These are phyloP conservation scores for Icerya purchasi DNA, from an alignment of 2,888 invertebrate genomes.

Conservation along the genomic window DNA sequence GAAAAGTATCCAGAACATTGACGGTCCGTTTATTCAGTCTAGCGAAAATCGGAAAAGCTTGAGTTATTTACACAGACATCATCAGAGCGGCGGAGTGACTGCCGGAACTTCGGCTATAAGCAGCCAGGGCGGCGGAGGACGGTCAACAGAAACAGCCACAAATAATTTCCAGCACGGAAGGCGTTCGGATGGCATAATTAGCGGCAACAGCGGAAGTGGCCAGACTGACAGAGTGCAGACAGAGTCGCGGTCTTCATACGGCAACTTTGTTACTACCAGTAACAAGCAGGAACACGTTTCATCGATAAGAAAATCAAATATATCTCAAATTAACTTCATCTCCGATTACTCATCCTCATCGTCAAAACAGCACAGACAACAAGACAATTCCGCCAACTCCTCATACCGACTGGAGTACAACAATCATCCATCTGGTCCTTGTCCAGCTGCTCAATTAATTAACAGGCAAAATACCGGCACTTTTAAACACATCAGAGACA, in stretches of 20 bases:
- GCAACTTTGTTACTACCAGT: slow-evolving; percentile 39
- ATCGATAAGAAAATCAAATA: slow-evolving; percentile 35
- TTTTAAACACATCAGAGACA: slow-evolving; percentile 64
- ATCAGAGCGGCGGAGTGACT: slow-evolving; percentile 9
- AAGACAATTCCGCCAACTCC: slow-evolving; percentile 17
- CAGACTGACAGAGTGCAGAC: slow-evolving; percentile 43
- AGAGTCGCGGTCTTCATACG: slow-evolving; percentile 45
- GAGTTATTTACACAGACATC: slow-evolving; percentile 52
- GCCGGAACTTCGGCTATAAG: no score
- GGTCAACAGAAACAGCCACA: background rate
- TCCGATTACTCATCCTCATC: slow-evolving; percentile 31
- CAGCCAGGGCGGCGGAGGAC: slow-evolving; percentile 5
- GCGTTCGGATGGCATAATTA: slow-evolving; percentile 19
- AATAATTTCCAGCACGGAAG: slow-evolving; percentile 16
- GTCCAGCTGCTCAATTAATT: slow-evolving; percentile 57
- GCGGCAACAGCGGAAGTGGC: slow-evolving; percentile 49
- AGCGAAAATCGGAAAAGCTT: slow-evolving; percentile 52
- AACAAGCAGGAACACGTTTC: slow-evolving; percentile 34
- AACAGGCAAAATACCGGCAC: slow-evolving; percentile 35
- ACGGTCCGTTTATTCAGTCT: slow-evolving; percentile 42
- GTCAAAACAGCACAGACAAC: slow-evolving; percentile 11
- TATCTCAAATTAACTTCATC: slow-evolving; percentile 56
- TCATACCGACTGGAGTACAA: slow-evolving; percentile 54
- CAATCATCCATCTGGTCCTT: slow-evolving; percentile 47
- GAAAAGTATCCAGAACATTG: slow-evolving; percentile 56